These are phyloP conservation scores for Sclerurus mexicanus DNA, from an alignment of 2,113 vertebrate species.

Conservation along the genomic window DNA sequence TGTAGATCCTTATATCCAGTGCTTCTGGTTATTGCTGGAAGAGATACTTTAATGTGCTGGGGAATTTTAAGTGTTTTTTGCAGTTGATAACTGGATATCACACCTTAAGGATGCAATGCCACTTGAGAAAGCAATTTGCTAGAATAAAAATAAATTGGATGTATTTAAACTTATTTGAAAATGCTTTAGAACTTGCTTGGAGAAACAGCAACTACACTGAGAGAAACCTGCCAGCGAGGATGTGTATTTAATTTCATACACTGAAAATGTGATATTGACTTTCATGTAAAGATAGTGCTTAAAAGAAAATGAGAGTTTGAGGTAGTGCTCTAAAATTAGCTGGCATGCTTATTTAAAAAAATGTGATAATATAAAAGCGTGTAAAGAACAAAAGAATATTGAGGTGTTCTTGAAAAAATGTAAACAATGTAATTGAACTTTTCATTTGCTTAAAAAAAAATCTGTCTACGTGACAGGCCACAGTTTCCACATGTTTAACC, in stretches of 20 bases:
- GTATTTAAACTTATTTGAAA: background rate
- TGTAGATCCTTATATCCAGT: background rate
- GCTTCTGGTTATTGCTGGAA: background rate
- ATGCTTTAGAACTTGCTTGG: background rate
- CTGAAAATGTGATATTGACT: background rate
- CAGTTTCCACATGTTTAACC: background rate
- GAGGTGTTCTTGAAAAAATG: background rate
- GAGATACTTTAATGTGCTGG: background rate
- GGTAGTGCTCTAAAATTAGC: background rate
- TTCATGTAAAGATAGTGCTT: background rate
- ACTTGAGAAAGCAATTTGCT: background rate
- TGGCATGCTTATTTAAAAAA: background rate
- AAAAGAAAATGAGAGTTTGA: background rate
- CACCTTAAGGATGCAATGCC: background rate
- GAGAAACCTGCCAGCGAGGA: background rate
- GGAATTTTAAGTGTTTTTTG: background rate
- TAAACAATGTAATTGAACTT: background rate
- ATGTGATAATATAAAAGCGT: background rate
- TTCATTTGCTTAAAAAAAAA: background rate
- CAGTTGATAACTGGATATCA: background rate
- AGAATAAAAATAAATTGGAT: background rate
- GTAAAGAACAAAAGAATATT: background rate
- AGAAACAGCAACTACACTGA: background rate
- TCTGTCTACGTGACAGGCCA: fast-evolving
- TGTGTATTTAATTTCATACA: background rate